Percentiles rank a stretch among this genome's conserved stretches.
phyloP scores from a whole-genome alignment of 2,888 invertebrate genomes.

The Pristionchus maxplancki region DNA sequence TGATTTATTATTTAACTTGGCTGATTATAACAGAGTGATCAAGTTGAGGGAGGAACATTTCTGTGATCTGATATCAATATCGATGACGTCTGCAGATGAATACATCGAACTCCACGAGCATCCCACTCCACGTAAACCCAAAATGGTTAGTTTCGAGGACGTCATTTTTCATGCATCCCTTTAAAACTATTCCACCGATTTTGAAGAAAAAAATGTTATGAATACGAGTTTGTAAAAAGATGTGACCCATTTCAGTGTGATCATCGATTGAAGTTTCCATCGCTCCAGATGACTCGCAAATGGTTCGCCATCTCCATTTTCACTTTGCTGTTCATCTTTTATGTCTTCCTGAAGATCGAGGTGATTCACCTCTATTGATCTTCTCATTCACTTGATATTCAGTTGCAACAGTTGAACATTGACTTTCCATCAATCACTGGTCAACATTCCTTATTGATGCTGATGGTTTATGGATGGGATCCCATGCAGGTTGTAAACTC shows the following conservation, averaged over 20 bases:
- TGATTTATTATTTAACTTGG: no score
- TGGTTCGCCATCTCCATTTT: constrained; percentile 1
- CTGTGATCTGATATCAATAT: neutral
- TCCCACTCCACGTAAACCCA: neutral
- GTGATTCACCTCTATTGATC: neutral
- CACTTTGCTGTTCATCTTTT: neutral
- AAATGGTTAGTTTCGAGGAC: neutral
- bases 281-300: neutral
- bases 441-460: neutral
- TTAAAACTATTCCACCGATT: no score
- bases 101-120: neutral
- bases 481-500: neutral
- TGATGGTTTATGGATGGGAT: neutral
- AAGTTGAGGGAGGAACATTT: no score
- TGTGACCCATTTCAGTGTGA: neutral
- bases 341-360: neutral
- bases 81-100: neutral
- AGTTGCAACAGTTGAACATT: neutral
- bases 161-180: no score
- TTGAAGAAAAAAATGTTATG: no score
- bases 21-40: no score
- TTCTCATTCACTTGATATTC: neutral
- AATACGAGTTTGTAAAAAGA: no score
- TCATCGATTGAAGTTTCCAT: neutral
- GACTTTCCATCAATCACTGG: neutral